A percentile compares a stretch with the other conserved stretches of the same genome.
Evolutionary conservation across 2,888 invertebrate species (phyloP).

Genomic region (Xestia rhomboidea): DNA sequence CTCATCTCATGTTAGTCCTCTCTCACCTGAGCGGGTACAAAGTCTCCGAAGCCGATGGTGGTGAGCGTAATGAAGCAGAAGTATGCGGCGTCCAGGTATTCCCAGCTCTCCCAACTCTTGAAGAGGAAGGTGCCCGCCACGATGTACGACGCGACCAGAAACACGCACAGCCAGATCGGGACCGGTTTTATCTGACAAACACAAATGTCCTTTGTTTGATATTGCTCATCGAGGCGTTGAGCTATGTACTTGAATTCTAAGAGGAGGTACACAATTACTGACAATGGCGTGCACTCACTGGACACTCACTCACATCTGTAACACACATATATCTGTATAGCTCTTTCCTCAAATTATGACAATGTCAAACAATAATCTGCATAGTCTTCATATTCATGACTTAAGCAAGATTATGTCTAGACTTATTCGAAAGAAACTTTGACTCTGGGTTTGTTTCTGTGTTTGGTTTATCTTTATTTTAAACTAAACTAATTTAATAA

Average conservation of each 20-base stretch:
- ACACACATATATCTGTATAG: not conserved
- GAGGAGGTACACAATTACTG: not conserved
- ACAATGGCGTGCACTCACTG: not conserved
- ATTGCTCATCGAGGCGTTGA: not conserved
- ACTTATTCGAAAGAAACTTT: not conserved
- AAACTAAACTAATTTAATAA: no score
- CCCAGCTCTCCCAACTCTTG: constrained; percentile 96
- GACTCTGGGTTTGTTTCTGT: not conserved
- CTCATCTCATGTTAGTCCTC: not conserved
- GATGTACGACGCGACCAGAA: constrained; percentile 96
- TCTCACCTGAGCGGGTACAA: constrained; percentile 95
- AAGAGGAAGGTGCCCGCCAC: constrained; percentile 97
- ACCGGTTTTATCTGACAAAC: constrained; percentile 92
- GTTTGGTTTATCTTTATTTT: no score
- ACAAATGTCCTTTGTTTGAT: not conserved
- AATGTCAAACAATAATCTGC: not conserved
- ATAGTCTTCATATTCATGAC: not conserved
- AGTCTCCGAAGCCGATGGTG: constrained; percentile 98
- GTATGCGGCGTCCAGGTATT: constrained; percentile 96
- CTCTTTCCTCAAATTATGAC: not conserved
- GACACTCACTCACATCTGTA: not conserved
- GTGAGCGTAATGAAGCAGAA: constrained; percentile 98
- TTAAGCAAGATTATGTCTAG: not conserved
- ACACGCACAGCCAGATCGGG: constrained; percentile 97
- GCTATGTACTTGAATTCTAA: not conserved